These are phyloP conservation scores for Lasiommata megera DNA, from an alignment of 2,888 invertebrate species.

Conservation along the genomic window DNA sequence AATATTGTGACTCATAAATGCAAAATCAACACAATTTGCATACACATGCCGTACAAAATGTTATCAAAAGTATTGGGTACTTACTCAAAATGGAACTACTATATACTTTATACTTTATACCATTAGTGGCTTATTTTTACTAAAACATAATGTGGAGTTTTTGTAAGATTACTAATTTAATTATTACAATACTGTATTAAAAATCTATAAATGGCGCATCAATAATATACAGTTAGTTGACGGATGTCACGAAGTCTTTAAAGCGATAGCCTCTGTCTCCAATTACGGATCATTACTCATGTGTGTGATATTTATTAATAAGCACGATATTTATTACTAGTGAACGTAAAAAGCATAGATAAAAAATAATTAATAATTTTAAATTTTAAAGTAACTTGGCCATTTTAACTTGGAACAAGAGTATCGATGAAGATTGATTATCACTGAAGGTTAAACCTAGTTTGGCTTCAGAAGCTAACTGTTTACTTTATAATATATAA, in stretches of 20 bases:
- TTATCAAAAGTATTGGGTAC: too few species aligned
- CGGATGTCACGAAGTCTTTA: constrained; percentile 75
- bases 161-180: not conserved
- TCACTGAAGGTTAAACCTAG: too few species aligned
- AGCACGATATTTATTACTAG: constrained; percentile 33
- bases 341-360: constrained; percentile 16
- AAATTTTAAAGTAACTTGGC: not conserved
- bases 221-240: constrained; percentile 54
- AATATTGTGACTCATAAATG: constrained; percentile 56
- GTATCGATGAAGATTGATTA: too few species aligned
- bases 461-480: too few species aligned
- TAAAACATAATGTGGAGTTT: too few species aligned
- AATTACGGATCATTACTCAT: constrained; percentile 73
- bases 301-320: constrained; percentile 69
- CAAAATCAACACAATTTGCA: constrained; percentile 50
- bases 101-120: too few species aligned
- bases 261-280: constrained; percentile 69
- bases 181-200: not conserved
- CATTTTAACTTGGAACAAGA: not conserved
- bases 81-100: too few species aligned
- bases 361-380: too few species aligned
- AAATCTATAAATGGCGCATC: not conserved
- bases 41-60: constrained; percentile 31
- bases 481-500: too few species aligned
- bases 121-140: too few species aligned